phyloP scores from a whole-genome alignment of 2,888 invertebrate species.

The Auanema sp. region DNA sequence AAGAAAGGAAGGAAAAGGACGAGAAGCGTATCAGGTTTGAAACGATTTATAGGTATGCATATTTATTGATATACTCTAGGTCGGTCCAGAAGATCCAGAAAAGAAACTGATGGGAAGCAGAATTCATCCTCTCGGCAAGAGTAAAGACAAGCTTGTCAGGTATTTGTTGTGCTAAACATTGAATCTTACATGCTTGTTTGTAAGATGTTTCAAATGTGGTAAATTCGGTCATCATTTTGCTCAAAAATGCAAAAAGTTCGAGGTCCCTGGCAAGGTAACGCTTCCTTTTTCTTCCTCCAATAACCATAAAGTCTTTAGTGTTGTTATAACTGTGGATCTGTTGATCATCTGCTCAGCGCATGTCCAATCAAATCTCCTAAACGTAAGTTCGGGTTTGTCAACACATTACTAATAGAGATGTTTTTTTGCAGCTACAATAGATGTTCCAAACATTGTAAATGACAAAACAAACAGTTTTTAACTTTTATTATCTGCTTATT shows the following conservation, averaged over 20 bases:
- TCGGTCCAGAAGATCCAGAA: conserved; percentile 14
- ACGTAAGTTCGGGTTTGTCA: not conserved
- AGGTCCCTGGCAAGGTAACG: conserved; percentile 25
- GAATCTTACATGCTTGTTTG: conserved; percentile 9
- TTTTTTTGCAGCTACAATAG: too few species aligned
- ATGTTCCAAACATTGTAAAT: too few species aligned
- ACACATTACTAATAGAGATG: not conserved
- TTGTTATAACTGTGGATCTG: conserved; percentile 36
- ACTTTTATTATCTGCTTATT: too few species aligned
- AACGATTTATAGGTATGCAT: not conserved
- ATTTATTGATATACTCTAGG: conserved; percentile 7
- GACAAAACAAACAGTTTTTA: too few species aligned
- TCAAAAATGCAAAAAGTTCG: conserved; percentile 31
- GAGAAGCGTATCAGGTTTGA: conserved; percentile 36
- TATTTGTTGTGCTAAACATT: conserved; percentile 20
- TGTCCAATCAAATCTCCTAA: conserved; percentile 21
- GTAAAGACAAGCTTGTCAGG: conserved; percentile 23
- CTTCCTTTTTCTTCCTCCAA: not conserved
- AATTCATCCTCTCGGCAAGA: conserved; percentile 21
- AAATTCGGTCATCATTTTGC: conserved; percentile 37
- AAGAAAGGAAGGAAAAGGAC: conserved; percentile 31
- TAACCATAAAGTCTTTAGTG: conserved; percentile 3
- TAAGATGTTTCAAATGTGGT: conserved; percentile 41
- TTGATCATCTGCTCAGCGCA: conserved; percentile 30
- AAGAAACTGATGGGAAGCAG: conserved; percentile 18